Evolutionary conservation across 2,888 invertebrate species (phyloP), one percentile per base, ranked within the genome.

Genomic region (Ormyrus labotus): DNA sequence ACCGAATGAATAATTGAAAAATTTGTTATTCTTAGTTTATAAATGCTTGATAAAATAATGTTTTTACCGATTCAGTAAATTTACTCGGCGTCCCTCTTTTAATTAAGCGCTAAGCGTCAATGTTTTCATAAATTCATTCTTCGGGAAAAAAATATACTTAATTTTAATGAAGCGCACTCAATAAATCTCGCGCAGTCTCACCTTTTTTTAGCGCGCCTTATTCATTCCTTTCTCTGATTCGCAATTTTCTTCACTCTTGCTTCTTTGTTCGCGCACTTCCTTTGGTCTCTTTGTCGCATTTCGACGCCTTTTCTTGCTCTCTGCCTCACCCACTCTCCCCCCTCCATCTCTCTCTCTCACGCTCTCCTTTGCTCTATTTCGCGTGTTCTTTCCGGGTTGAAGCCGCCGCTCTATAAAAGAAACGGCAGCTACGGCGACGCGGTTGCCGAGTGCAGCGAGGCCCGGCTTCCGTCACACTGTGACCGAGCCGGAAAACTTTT

Each of bases 401-500:
- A 19, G 13, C 34, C 34, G 34, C 2, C 34, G 50, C 58, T 57
- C 51, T n/a, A 13, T 51, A 53, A 19, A 8, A 34, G 47, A 51
- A 9, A 10, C 4, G 51, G 11, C 13, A 50, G 11, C 7, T 34
- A n/a, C 48, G 19, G 19, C 50, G 34, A 51, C 9, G 51, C 13
- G 47, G 61, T 68, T 10, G 50, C 11, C 65, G 64, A 53, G 55
- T 69, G 74, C 34, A n/a, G 63, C n/a, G 45, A n/a, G 57, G 10
- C 63, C 6, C 51, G 48, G 76, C 68, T 63, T 53, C 55, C 76
- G 69, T 61, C 48, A 34, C 34, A 34, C 34, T 50, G 57, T 47
- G 61, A 64, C 57, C 34, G 65, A 75, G 68, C 75, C 63, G 77
- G 70, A 70, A 77, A 77, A 77, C 70, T 77, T 77, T 70, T 50